Evolutionary conservation across 2,113 vertebrate genomes (phyloP).

Genomic region (Falcunculus frontatus): DNA sequence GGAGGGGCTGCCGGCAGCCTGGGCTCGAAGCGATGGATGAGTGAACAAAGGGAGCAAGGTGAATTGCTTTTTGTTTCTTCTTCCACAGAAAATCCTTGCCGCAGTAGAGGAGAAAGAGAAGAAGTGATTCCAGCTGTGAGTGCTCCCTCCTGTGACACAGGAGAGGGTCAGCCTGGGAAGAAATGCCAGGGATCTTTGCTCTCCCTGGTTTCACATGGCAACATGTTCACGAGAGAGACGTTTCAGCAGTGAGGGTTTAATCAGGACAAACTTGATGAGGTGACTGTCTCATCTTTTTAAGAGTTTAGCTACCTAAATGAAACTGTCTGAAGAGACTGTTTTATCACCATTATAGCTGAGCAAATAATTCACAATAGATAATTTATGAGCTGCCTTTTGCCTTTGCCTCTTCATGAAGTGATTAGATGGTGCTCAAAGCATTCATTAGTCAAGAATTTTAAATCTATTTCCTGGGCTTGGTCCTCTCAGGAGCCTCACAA

Average conservation of each 20-base stretch:
- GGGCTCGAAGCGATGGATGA: neutral
- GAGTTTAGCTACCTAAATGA: neutral
- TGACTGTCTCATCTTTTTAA: neutral
- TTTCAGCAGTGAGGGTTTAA: neutral
- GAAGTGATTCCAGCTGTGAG: neutral
- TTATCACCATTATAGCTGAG: neutral
- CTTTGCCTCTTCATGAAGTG: neutral
- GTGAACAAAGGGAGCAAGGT: neutral
- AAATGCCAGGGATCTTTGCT: neutral
- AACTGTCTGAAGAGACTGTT: neutral
- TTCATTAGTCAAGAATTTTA: neutral
- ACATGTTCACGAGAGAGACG: accelerated
- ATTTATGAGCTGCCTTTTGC: neutral
- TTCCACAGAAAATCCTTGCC: neutral
- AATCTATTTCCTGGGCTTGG: neutral
- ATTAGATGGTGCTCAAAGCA: neutral
- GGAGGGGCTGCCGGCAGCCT: accelerated
- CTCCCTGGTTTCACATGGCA: neutral
- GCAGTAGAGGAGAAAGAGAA: neutral
- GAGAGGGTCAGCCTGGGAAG: neutral
- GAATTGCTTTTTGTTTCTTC: neutral
- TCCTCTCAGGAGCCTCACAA: neutral
- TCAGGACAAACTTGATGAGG: neutral
- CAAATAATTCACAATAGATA: neutral
- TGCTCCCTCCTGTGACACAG: neutral